These are phyloP conservation scores for Caenorhabditis sp. DNA, from an alignment of 2,888 invertebrate species.

Conservation along the genomic window DNA sequence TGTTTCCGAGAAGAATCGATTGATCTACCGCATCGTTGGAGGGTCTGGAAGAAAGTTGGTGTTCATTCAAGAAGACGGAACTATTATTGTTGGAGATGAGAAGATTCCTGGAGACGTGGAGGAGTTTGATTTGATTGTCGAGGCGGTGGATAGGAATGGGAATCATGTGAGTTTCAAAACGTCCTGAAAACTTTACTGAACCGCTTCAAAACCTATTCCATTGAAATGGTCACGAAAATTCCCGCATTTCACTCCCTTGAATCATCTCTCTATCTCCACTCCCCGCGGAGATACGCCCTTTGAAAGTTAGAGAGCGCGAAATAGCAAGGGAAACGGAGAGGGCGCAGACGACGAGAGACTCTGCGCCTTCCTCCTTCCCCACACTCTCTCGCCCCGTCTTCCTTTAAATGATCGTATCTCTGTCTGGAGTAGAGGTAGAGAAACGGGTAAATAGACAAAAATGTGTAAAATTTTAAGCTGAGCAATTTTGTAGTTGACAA, in stretches of 20 bases:
- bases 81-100: slow-evolving; percentile 70
- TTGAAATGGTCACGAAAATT: background rate
- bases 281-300: background rate
- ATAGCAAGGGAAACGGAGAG: background rate
- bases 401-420: background rate
- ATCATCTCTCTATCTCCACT: background rate
- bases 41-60: slow-evolving; percentile 73
- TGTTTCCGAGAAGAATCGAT: slow-evolving; percentile 64
- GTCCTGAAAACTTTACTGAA: background rate
- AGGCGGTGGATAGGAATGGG: slow-evolving; percentile 68
- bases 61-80: slow-evolving; percentile 76
- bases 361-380: no score
- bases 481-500: background rate
- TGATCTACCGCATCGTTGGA: slow-evolving; percentile 71
- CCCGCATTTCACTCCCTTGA: background rate
- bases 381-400: background rate
- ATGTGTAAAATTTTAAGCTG: background rate
- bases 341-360: no score
- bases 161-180: slow-evolving; percentile 63
- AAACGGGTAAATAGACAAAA: background rate
- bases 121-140: slow-evolving; percentile 71
- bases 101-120: slow-evolving; percentile 46
- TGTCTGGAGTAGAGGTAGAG: background rate
- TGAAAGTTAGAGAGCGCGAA: background rate
- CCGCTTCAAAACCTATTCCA: background rate